phyloP scores from a whole-genome alignment of 2,888 invertebrate species.

The Pterostichus niger region DNA sequence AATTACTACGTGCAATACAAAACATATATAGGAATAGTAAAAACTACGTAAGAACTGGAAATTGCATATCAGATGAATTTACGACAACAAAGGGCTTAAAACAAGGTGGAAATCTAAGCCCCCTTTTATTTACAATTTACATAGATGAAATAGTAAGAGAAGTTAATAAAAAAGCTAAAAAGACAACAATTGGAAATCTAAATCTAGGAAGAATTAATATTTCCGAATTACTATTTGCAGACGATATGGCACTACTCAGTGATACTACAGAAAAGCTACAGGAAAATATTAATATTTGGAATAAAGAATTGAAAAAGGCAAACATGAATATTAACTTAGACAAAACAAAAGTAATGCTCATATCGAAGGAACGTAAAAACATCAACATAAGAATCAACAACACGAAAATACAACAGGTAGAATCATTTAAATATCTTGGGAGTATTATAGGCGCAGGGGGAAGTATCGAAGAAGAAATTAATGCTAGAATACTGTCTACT shows the following conservation, averaged over 20 bases:
- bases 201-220: too few relatives aligned
- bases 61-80: neutral
- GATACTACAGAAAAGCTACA: neutral
- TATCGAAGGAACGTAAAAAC: conserved; percentile 8
- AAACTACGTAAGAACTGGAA: neutral
- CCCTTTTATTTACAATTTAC: neutral
- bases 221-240: neutral
- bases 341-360: conserved; percentile 40
- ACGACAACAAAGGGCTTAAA: neutral
- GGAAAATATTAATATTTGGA: conserved; percentile 1
- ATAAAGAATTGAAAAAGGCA: neutral
- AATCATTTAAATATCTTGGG: conserved; percentile 18
- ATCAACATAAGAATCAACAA: conserved; percentile 18
- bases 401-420: conserved; percentile 16
- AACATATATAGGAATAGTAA: neutral
- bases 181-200: too few relatives aligned
- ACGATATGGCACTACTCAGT: neutral
- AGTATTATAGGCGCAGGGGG: neutral
- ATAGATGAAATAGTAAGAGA: too few relatives aligned
- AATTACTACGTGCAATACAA: neutral
- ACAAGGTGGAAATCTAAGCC: conserved; percentile 1
- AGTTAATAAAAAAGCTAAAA: too few relatives aligned
- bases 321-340: conserved; percentile 13
- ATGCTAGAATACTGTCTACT: conserved; percentile 4
- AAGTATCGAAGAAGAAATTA: neutral